These are phyloP conservation scores for Tetranychus piercei DNA, from an alignment of 2,888 invertebrate species.

Conservation along the genomic window DNA sequence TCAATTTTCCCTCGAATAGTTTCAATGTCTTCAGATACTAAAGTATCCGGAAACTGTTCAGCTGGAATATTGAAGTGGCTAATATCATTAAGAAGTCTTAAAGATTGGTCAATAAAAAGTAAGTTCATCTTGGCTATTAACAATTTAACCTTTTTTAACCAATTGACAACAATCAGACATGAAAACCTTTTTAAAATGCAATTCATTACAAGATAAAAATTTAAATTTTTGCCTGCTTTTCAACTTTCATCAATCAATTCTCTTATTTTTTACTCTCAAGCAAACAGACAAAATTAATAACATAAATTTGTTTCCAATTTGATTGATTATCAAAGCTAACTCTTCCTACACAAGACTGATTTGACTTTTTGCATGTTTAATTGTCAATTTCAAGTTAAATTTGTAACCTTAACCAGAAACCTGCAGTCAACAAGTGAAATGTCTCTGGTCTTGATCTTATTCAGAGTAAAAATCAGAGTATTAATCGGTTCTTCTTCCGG, in stretches of 20 bases:
- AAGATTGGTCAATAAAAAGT: conserved; percentile 23
- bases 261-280: background rate
- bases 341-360: too few relatives aligned
- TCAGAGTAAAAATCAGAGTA: background rate
- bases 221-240: background rate
- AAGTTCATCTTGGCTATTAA: conserved; percentile 9
- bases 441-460: too few relatives aligned
- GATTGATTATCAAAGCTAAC: background rate
- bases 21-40: conserved; percentile 21
- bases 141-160: background rate
- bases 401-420: too few relatives aligned
- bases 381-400: too few relatives aligned
- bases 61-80: conserved; percentile 23
- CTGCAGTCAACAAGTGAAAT: too few relatives aligned
- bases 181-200: background rate
- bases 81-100: conserved; percentile 20
- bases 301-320: background rate
- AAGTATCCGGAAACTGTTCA: conserved; percentile 23
- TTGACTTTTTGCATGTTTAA: too few relatives aligned
- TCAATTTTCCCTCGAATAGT: conserved; percentile 21
- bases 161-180: background rate
- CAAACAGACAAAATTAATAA: too few relatives aligned
- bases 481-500: background rate
- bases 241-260: background rate
- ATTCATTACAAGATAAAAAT: background rate